phyloP scores from a whole-genome alignment of 2,888 invertebrate species.

The Ectropis crepuscularia region DNA sequence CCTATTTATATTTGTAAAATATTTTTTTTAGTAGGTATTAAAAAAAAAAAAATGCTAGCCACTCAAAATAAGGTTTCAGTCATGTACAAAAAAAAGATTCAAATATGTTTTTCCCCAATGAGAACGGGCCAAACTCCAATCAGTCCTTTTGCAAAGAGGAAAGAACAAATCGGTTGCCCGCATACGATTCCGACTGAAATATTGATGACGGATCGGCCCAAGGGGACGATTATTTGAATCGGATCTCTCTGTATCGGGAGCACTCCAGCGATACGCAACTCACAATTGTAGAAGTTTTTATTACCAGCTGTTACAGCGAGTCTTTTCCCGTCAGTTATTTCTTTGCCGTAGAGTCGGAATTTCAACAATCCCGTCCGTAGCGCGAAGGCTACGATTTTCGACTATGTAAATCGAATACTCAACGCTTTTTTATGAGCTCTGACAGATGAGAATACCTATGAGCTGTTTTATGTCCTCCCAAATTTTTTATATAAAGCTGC shows the following conservation, averaged over 20 bases:
- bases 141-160: slow-evolving; percentile 55
- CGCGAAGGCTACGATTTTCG: slow-evolving; percentile 50
- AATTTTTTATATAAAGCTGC: slow-evolving; percentile 26
- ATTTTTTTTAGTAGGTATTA: too few relatives aligned
- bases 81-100: slow-evolving; percentile 28
- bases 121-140: slow-evolving; percentile 58
- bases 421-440: slow-evolving; percentile 57
- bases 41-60: background rate
- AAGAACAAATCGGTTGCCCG: slow-evolving; percentile 57
- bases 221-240: slow-evolving; percentile 66
- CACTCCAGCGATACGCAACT: slow-evolving; percentile 55
- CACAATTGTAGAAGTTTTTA: slow-evolving; percentile 66
- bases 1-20: too few relatives aligned
- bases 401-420: slow-evolving; percentile 56
- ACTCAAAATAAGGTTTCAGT: slow-evolving; percentile 2
- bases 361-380: slow-evolving; percentile 21
- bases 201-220: slow-evolving; percentile 70
- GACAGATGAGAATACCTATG: slow-evolving; percentile 62
- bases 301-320: slow-evolving; percentile 44
- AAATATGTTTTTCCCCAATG: slow-evolving; percentile 50
- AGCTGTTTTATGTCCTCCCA: slow-evolving; percentile 37
- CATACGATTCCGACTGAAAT: slow-evolving; percentile 64
- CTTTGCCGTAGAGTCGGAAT: slow-evolving; percentile 37
- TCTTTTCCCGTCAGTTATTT: slow-evolving; percentile 33
- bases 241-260: slow-evolving; percentile 59